Base-by-base conservation (phyloP, 30 jellyfish, hydroid and myxozoan genomes). In the Catostylus mosaicus region DNA sequence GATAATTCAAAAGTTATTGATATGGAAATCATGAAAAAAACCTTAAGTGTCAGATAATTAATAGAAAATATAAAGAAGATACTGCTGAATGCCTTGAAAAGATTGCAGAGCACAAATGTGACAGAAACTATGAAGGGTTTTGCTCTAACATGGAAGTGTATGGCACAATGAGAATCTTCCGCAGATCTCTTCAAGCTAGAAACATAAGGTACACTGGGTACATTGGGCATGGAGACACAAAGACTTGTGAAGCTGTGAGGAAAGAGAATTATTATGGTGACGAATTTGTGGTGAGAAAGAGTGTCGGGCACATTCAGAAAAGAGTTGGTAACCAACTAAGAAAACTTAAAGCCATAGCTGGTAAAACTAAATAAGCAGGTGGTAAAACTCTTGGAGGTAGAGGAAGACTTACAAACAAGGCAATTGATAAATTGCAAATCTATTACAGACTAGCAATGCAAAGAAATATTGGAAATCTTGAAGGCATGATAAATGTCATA, bases 201-300 rank as follows among this genome's bases (percentile, higher is more conserved):
- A 40, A 40, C 18, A 11, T 80, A 63, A 23, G 86, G 31, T 56
- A 56, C 38, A 77, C 83, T 23, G 43, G 75, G 30, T 62, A 40
- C 36, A 80, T 80, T 66, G 86, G 90, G 30, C 88, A 80, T 66
- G 86, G 87, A 22, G 86, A 62, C 73, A 60, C 75, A 45, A 62
- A 80, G 46, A 56, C 86, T 0, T 64, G 50, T 66, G 90, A 45
- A 4, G 88, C 32, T 23, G 56, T 80, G 19, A 32, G 57, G 72
- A 37, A 37, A n/a, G 68, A 40, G 37, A 71, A 71, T 8, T 71
- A 35, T 10, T 34, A 71, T 47, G 68, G 83, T 66, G 78, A 26
- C 1, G 36, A 66, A n/a, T 27, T 26, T 64, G 77, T 7, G 23
- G 52, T 64, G 52, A 22, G 6, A 66, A 2, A 29, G 48, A 11